Evolutionary conservation across 2,888 invertebrate species (phyloP), one percentile per base, ranked within the genome.

Genomic region (Neoscelio sp.): DNA sequence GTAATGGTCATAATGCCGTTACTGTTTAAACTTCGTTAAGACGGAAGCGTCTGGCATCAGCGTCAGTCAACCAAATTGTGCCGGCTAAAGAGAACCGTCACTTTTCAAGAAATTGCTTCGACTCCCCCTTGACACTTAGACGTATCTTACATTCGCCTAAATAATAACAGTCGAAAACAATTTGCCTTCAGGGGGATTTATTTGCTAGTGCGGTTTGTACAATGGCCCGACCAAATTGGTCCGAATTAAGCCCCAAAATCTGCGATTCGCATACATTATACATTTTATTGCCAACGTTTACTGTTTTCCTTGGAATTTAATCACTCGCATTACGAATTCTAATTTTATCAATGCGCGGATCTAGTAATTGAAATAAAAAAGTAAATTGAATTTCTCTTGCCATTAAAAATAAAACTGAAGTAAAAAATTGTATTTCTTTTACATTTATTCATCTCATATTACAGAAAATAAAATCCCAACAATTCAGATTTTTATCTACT

Each of bases 1-100:
- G n/a, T 87, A 86, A 87, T 87, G 86, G 86, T 82, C 84, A 84
- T 87, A 87, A 87, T 85, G 84, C 85, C 85, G 85, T 85, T 82
- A 86, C 87, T 86, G 86, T 86, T 89, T 87, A 86, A 89, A 88
- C 88, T 89, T 88, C 86, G 85, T 88, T 87, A 87, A 84, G 81
- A 82, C 76, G 74, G 82, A 82, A 80, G 67, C 80, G 82, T 73
- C 80, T 81, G 78, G 74, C 78, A 68, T 56, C 73, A 77, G 74
- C 78, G 81, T 77, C 76, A 73, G 76, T 78, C 80, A 78, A 52
- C 71, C 73, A 78, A 83, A 83, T 83, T 82, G 77, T 73, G 54
- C 62, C 60, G 65, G 67, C 68, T 73, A 78, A 70, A 73, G 79
- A 73, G 76, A 80, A 76, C 60, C 76, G 75, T 80, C 64, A 76